phyloP scores from a whole-genome alignment of 2,113 vertebrate species.

The Hydrochoerus hydrochaeris region DNA sequence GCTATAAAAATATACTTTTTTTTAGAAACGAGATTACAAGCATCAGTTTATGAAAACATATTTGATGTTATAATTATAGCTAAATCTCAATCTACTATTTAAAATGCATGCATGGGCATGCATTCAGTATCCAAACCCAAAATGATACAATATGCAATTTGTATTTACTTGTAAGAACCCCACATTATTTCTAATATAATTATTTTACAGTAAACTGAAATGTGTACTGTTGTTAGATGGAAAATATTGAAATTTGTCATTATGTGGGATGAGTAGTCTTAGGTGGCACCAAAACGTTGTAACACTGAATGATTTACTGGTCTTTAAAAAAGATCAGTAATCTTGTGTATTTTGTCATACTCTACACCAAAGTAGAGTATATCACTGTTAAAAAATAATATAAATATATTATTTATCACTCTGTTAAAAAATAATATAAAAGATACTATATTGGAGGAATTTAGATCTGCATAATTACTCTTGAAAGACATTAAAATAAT shows the following conservation, averaged over 20 bases:
- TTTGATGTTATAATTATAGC: slow-evolving; percentile 75
- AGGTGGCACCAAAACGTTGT: neutral
- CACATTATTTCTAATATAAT: neutral
- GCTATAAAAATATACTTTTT: slow-evolving; percentile 65
- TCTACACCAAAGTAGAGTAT: neutral
- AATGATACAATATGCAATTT: slow-evolving; percentile 64
- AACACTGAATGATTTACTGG: neutral
- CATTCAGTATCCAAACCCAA: neutral
- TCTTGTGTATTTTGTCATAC: neutral
- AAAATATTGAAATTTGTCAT: slow-evolving; percentile 11
- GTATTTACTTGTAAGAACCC: neutral
- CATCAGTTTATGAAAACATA: slow-evolving; percentile 72
- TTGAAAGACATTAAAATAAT: neutral
- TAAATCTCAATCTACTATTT: slow-evolving; percentile 63
- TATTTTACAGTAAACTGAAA: slow-evolving; percentile 42
- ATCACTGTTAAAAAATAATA: neutral
- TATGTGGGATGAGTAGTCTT: neutral
- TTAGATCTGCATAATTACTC: neutral
- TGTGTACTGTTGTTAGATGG: neutral
- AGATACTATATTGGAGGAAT: neutral
- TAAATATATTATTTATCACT: no score
- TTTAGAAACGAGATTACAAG: slow-evolving; percentile 61
- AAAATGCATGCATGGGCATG: slow-evolving; percentile 30
- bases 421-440: neutral
- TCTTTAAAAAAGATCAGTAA: neutral